Conservation (phyloP, 2,888 invertebrate species). For the Desoria tigrina region DNA sequence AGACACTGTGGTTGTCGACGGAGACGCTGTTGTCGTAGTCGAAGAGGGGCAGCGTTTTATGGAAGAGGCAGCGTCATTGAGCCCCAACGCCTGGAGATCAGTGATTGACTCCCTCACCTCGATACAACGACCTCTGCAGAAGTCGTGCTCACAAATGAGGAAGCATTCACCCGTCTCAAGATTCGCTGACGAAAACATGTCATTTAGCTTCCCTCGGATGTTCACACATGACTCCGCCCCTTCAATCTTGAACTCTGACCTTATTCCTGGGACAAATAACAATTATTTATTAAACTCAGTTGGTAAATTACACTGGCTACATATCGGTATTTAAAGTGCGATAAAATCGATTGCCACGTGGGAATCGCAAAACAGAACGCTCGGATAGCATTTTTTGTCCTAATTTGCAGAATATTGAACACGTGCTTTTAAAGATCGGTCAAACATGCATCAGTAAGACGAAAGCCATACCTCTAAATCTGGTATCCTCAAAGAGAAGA, state of each 20-base stretch:
- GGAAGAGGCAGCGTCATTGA: constrained; percentile 40
- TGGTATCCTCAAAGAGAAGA: constrained; percentile 38
- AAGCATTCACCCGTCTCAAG: constrained; percentile 24
- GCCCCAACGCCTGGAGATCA: constrained; percentile 18
- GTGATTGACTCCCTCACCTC: constrained; percentile 15
- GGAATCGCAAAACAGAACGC: too few species aligned
- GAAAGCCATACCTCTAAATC: constrained; percentile 29
- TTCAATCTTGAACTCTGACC: constrained; percentile 21
- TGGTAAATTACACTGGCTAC: too few species aligned
- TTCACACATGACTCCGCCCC: constrained; percentile 34
- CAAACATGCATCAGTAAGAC: too few species aligned
- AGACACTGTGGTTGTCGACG: too few species aligned
- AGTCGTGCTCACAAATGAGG: constrained; percentile 33
- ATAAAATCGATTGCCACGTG: too few species aligned
- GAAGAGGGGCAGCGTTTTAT: constrained; percentile 12
- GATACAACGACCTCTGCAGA: constrained; percentile 34
- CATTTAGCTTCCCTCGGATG: constrained; percentile 36
- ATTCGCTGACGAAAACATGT: constrained; percentile 38
- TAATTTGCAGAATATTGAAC: too few species aligned
- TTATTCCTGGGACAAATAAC: constrained; percentile 23
- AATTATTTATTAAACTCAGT: too few species aligned
- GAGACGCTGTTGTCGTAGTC: too few species aligned
- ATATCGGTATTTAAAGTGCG: too few species aligned
- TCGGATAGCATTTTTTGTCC: too few species aligned
- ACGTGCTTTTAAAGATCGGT: too few species aligned